Evolutionary conservation across 2,113 vertebrate genomes (phyloP).

Genomic region (Heloderma charlesbogerti): DNA sequence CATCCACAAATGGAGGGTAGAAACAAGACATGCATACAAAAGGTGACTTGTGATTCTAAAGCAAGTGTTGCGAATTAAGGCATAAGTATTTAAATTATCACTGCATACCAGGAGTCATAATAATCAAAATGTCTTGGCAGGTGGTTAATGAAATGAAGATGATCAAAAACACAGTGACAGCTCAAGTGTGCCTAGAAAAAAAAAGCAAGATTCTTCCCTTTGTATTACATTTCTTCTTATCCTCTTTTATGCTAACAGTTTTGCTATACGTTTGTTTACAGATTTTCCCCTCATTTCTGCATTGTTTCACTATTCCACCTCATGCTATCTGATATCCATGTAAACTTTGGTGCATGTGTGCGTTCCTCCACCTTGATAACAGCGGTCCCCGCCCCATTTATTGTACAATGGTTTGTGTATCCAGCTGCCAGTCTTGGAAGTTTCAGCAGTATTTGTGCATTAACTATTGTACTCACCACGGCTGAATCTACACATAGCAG

Average conservation of each 20-base stretch:
- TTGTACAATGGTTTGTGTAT: neutral
- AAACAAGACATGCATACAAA: neutral
- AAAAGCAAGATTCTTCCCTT: neutral
- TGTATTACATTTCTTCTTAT: neutral
- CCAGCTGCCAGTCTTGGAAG: neutral
- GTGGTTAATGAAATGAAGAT: constrained; percentile 43
- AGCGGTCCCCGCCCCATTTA: too few species aligned
- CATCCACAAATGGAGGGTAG: neutral
- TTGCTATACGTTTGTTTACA: neutral
- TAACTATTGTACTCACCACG: too few species aligned
- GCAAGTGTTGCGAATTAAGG: neutral
- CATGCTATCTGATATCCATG: neutral
- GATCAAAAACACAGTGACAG: constrained; percentile 18
- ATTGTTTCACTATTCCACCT: neutral
- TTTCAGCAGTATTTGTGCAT: neutral
- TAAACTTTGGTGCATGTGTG: neutral
- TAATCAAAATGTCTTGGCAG: constrained; percentile 37
- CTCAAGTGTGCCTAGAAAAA: neutral
- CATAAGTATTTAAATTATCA: constrained; percentile 14
- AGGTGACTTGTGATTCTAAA: neutral
- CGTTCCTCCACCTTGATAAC: neutral
- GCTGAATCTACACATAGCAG: too few species aligned
- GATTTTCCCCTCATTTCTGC: neutral
- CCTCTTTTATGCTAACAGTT: neutral
- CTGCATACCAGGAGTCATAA: constrained; percentile 34